Base-by-base conservation (phyloP, 2,888 invertebrate species). In the Phania funesta region DNA sequence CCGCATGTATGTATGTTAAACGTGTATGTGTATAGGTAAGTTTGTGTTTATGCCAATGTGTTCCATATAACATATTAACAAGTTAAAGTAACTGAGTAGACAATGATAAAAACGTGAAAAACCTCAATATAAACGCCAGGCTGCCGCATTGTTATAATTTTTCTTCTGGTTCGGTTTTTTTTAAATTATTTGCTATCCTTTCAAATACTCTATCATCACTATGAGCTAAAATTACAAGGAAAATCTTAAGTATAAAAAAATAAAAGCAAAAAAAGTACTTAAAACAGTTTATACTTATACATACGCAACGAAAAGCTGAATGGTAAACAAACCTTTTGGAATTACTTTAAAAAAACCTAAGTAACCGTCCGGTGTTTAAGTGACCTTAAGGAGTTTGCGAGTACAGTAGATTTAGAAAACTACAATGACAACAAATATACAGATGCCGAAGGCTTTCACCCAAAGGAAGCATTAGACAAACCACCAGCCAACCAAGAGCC, bases 191-290 rank as follows among this genome's bases (percentile, higher is more conserved):
- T n/a, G n/a, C n/a, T n/a, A n/a, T 5, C 7, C 9, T n/a, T n/a
- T 56, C 6, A 20, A n/a, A 44, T 16, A 22, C 16, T 58, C 70
- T 50, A 41, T 50, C 70, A 64, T 32, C 46, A 50, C 60, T 46
- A 41, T 32, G 35, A 74, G 58, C 62, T 48, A 86, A 86, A 85
- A 81, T 84, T 84, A 86, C 85, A 77, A 85, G 85, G 8, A 86
- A 88, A 88, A 88, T 89, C 89, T 88, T 88, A 88, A 88, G 89
- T 89, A 89, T 88, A 88, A 88, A 88, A 58, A 38, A 13, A 22
- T 38, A 60, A 22, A 7, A 46, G 22, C 50, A 52, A 24, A 60
- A 62, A 74, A 71, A 4, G 1, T 35, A 65, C 46, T 65, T 76
- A 41, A 68, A 68, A 50, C 62, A 74, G 38, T 58, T 41, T 71